Conservation (phyloP, 2,888 invertebrate species). For the Lasioglossum leucozonium region DNA sequence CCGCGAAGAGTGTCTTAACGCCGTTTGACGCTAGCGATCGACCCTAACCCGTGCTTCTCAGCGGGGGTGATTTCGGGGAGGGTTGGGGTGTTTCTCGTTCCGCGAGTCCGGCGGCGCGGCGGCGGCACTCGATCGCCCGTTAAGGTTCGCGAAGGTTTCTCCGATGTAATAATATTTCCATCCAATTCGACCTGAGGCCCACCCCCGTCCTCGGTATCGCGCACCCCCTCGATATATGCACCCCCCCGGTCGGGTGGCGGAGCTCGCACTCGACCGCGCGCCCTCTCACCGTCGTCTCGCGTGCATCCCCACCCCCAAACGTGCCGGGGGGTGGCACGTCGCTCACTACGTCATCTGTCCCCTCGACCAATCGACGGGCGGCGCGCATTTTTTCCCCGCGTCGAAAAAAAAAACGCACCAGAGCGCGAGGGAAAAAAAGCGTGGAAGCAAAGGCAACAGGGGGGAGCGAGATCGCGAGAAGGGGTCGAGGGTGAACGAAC, state of each 20-base stretch:
- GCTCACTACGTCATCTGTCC: constrained; percentile 85
- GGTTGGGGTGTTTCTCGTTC: background rate
- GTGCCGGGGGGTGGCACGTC: constrained; percentile 82
- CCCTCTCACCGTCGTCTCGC: constrained; percentile 73
- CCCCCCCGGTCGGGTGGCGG: constrained; percentile 62
- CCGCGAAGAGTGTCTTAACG: background rate
- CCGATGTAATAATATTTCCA: constrained; percentile 82
- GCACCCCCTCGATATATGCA: constrained; percentile 70
- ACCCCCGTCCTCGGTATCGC: constrained; percentile 54
- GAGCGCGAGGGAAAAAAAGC: constrained; percentile 30
- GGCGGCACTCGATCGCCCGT: constrained; percentile 46
- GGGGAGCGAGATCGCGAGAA: constrained; percentile 44
- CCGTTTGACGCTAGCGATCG: background rate
- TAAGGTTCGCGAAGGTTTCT: constrained; percentile 75
- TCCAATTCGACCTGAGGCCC: constrained; percentile 78
- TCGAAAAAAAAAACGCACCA: constrained; percentile 77
- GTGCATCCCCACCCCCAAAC: constrained; percentile 76
- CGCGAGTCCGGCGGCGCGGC: constrained; percentile 31
- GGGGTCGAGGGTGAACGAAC: constrained; percentile 29
- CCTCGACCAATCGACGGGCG: constrained; percentile 85
- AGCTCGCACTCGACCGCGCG: constrained; percentile 69
- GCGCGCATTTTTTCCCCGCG: constrained; percentile 83
- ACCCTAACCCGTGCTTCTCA: background rate
- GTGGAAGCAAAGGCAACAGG: constrained; percentile 21
- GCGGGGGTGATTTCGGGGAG: background rate